Base-by-base conservation (phyloP, 2,113 vertebrate genomes). In the Neogale vison region DNA sequence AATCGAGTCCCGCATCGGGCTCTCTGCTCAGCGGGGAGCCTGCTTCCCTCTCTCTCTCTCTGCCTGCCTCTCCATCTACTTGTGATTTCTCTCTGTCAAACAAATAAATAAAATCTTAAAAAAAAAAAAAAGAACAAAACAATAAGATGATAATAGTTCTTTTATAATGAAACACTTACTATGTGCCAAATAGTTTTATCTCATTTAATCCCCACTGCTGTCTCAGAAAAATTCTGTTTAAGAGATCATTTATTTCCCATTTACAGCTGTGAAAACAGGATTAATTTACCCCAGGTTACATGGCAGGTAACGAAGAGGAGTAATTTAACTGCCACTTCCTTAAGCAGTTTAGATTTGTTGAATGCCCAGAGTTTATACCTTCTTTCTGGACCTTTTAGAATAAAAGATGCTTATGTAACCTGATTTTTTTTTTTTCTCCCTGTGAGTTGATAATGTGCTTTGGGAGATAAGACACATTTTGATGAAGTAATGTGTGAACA, bases 121-220 rank as follows among this genome's bases (percentile, higher is more conserved):
- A n/a, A n/a, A n/a, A n/a, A n/a, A n/a, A n/a, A n/a, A n/a, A n/a
- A 96, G 76, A 89, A 82, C 34, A 89, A 91, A 87, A 88, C 55
- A 88, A 89, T 61, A 42, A 69, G n/a, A 42, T 72, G 42, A 82
- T 29, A 80, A 77, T 59, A 69, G 39, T 93, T 96, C 36, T 89
- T 24, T 87, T 90, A 52, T 86, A 74, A 42, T 88, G 71, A 39
- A 61, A 18, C 23, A 21, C 23, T 90, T 90, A 55, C 13, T 50
- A 42, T 36, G 9, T 50, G 34, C 23, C 69, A 91, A 36, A 11
- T 9, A 87, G 18, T 61, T 87, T 92, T 9, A 29, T 83, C 34
- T 95, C 47, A 97, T 65, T 84, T 79, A 94, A 29, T 93, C 8
- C 29, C 79, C 31, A 79, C 29, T 83, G 57, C 14, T 89, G 7